A percentile compares a stretch with the other conserved stretches of the same genome.
Conservation (phyloP, 2,888 invertebrate species). For the Atethmia centrago region DNA sequence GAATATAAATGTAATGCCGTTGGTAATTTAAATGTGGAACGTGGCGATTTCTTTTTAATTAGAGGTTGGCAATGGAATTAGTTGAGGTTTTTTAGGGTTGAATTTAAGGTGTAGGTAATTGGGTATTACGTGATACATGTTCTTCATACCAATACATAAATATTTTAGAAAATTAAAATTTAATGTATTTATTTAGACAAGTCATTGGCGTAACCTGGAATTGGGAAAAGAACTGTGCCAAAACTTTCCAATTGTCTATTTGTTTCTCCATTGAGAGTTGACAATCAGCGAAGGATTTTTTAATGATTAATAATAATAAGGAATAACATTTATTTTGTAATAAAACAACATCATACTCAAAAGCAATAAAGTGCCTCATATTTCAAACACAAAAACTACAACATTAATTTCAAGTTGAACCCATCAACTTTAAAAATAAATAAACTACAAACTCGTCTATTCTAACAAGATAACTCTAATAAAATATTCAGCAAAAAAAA, state of each 20-base stretch:
- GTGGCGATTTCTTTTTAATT: conserved; percentile 79
- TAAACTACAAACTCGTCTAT: conserved; percentile 21
- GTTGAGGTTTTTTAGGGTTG: conserved; percentile 56
- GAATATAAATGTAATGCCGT: conserved; percentile 81
- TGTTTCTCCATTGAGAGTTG: not conserved
- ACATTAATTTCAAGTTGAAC: not conserved
- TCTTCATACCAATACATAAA: conserved; percentile 14
- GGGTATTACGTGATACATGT: conserved; percentile 28
- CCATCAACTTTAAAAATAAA: not conserved
- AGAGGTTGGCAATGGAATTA: conserved; percentile 51
- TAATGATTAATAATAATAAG: too few species aligned
- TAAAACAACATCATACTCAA: not conserved
- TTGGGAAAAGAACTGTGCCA: not conserved
- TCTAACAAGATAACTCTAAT: conserved; percentile 43
- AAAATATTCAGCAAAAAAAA: conserved; percentile 29
- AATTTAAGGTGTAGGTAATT: conserved; percentile 35
- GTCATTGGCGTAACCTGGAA: too few species aligned
- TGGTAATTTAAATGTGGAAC: conserved; percentile 79
- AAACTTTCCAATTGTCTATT: too few species aligned
- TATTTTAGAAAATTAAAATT: not conserved
- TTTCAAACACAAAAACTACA: not conserved
- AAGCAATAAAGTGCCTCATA: not conserved
- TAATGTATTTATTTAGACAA: not conserved
- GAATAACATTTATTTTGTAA: too few species aligned
- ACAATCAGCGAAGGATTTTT: too few species aligned